Conservation (phyloP, 2,113 vertebrate species). For the Trinectes maculatus region DNA sequence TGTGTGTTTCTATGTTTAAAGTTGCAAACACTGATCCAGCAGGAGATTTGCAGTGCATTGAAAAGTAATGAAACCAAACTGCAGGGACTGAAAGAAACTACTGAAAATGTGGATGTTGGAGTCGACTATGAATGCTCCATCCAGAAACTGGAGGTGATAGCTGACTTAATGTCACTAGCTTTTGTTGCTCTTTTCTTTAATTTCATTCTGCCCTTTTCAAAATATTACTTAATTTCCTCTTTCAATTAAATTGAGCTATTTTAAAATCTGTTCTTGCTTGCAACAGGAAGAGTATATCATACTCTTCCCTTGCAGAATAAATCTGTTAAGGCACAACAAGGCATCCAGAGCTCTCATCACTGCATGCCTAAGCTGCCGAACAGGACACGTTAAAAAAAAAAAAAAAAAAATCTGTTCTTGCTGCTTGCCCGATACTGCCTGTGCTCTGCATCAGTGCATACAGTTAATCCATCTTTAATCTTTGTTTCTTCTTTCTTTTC, state of each 20-base stretch:
- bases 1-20: slow-evolving; percentile 4
- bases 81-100: slow-evolving; percentile 16
- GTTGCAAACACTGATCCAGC: slow-evolving; percentile 43
- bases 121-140: slow-evolving; percentile 24
- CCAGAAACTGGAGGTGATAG: slow-evolving; percentile 64
- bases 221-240: not conserved
- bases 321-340: no score
- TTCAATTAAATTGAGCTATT: not conserved
- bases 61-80: slow-evolving; percentile 28
- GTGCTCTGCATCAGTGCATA: no score
- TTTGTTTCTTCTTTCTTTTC: not conserved
- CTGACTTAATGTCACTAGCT: no score
- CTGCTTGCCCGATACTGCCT: no score
- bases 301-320: no score
- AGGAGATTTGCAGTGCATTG: slow-evolving; percentile 34
- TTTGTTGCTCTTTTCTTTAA: not conserved
- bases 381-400: no score
- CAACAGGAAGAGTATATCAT: no score
- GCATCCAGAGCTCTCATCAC: no score
- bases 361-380: no score
- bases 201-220: not conserved
- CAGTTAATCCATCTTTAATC: not conserved
- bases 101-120: slow-evolving; percentile 29
- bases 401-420: no score
- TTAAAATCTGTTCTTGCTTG: not conserved